Percentiles rank a stretch among this genome's conserved stretches.
Evolutionary conservation across 2,113 vertebrate species (phyloP).

Genomic region (Stegostoma tigrinum): DNA sequence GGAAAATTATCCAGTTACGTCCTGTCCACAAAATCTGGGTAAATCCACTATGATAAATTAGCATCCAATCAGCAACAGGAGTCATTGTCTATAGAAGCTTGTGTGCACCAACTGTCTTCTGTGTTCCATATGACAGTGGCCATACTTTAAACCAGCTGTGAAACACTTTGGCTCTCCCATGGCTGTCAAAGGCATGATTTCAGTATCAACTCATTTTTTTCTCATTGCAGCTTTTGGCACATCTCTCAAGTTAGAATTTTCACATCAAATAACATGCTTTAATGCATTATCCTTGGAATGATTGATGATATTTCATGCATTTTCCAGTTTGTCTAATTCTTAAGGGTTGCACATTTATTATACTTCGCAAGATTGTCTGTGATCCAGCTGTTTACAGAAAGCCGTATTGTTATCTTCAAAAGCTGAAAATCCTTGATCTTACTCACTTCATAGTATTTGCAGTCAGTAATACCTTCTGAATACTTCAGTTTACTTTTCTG

Average conservation of each 20-base stretch:
- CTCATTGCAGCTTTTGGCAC: background rate
- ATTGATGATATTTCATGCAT: background rate
- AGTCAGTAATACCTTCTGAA: background rate
- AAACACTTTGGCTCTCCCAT: background rate
- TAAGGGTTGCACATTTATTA: background rate
- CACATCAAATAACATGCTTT: background rate
- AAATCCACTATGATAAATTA: too few relatives aligned
- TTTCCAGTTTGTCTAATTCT: background rate
- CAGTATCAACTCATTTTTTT: background rate
- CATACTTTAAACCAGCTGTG: background rate
- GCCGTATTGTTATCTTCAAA: background rate
- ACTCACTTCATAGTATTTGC: background rate
- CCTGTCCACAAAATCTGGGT: too few relatives aligned
- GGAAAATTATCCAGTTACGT: too few relatives aligned
- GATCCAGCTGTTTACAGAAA: background rate
- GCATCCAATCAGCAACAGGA: too few relatives aligned
- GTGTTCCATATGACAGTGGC: background rate
- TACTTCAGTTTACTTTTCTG: background rate
- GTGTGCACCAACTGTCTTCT: background rate
- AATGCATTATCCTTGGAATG: background rate
- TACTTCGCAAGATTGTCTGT: background rate
- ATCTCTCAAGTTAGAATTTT: background rate
- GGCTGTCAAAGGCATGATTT: background rate
- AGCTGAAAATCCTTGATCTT: background rate
- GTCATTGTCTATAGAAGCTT: background rate